These are phyloP conservation scores for Drosophila meridionalis DNA, from an alignment of 2,888 invertebrate species.

Conservation along the genomic window DNA sequence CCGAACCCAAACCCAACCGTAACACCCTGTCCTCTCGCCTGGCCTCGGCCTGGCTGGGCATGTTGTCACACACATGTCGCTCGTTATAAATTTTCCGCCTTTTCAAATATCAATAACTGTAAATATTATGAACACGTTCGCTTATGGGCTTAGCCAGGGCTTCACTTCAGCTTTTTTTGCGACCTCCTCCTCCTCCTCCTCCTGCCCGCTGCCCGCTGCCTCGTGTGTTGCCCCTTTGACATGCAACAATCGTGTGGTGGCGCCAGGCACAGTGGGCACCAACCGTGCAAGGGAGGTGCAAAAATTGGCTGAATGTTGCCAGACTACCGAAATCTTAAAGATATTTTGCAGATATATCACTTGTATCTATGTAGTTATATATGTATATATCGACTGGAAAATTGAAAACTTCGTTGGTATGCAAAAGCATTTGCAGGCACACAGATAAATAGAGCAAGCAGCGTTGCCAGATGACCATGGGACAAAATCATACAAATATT, in stretches of 20 bases:
- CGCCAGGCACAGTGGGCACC: conserved; percentile 35
- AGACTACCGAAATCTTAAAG: background rate
- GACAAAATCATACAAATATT: no score
- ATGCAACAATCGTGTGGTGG: conserved; percentile 48
- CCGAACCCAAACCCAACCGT: background rate
- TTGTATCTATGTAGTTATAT: background rate
- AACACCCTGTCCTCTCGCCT: background rate
- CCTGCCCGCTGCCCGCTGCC: background rate
- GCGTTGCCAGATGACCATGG: no score
- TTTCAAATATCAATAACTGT: conserved; percentile 85
- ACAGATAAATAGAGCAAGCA: no score
- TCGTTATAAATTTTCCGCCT: conserved; percentile 84
- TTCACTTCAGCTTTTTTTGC: conserved; percentile 25
- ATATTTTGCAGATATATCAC: background rate
- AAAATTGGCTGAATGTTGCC: background rate
- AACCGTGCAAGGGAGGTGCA: background rate
- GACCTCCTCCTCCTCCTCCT: background rate
- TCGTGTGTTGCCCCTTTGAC: conserved; percentile 64
- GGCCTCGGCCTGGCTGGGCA: conserved; percentile 26
- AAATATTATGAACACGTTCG: conserved; percentile 85
- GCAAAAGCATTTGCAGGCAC: no score
- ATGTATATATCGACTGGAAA: no score
- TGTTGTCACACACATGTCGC: conserved; percentile 81
- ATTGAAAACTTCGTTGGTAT: no score
- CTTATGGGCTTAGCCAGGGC: conserved; percentile 70